A percentile compares a stretch with the other conserved stretches of the same genome.
phyloP scores from a whole-genome alignment of 2,888 invertebrate species.

The Tortricodes alternella region DNA sequence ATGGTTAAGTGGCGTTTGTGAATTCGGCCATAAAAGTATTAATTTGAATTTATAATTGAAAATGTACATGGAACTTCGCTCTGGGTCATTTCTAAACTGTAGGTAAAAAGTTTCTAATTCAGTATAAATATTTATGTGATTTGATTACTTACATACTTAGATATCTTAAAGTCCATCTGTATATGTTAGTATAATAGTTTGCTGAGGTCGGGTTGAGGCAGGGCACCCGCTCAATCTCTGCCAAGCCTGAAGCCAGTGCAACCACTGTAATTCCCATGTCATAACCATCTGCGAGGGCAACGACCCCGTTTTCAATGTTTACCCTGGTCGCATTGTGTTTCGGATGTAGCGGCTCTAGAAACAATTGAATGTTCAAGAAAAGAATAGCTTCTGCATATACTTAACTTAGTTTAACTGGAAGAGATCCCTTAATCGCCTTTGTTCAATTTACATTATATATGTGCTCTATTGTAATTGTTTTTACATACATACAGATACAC shows the following conservation, averaged over 20 bases:
- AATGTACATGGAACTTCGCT: no score
- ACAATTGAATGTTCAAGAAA: not conserved
- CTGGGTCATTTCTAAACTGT: no score
- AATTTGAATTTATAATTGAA: no score
- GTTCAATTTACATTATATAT: no score
- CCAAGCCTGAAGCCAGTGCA: constrained; percentile 46
- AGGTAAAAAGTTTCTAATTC: no score
- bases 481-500: no score
- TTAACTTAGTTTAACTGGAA: no score
- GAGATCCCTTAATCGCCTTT: no score
- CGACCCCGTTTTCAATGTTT: not conserved
- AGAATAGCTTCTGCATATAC: no score
- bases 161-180: constrained; percentile 61
- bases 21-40: no score
- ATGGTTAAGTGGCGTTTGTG: no score
- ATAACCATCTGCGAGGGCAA: constrained; percentile 47
- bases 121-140: not conserved
- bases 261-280: constrained; percentile 51
- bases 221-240: constrained; percentile 41
- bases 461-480: no score
- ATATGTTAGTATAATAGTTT: constrained; percentile 56
- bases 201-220: constrained; percentile 52
- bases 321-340: not conserved
- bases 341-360: not conserved
- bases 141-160: constrained; percentile 54